A percentile compares a stretch with the other conserved stretches of the same genome.
Evolutionary conservation across 2,797 vertebrate genomes (phyloP).

Genomic region (Meda fulgida): DNA sequence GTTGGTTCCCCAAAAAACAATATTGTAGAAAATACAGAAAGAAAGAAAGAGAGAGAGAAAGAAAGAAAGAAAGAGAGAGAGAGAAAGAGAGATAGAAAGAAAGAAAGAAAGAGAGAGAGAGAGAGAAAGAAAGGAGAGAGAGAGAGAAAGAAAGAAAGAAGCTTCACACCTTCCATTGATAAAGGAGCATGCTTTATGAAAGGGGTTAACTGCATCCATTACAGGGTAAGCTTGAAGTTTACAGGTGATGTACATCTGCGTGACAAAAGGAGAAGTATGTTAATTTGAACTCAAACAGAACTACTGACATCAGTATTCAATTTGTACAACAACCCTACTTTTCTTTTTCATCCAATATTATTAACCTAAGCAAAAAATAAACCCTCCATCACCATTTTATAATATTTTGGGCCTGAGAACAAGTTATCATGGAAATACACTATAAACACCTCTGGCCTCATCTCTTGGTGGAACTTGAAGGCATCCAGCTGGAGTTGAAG

Average conservation of each 20-base stretch:
- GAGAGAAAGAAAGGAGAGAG: too few species aligned
- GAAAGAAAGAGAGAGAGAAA: too few species aligned
- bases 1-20: background rate
- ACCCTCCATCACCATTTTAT: constrained; percentile 21
- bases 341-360: background rate
- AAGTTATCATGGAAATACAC: constrained; percentile 15
- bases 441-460: constrained; percentile 29
- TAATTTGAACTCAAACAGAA: background rate
- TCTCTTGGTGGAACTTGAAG: constrained; percentile 56
- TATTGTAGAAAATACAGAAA: background rate
- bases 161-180: constrained; percentile 39
- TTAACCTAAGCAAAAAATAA: constrained; percentile 14
- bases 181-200: constrained; percentile 57
- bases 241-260: constrained; percentile 63
- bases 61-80: too few species aligned
- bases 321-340: background rate
- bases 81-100: too few species aligned
- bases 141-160: too few species aligned
- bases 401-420: background rate
- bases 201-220: constrained; percentile 14
- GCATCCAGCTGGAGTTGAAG: constrained; percentile 58
- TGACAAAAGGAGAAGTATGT: background rate
- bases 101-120: too few species aligned
- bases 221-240: constrained; percentile 47
- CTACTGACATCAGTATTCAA: background rate